Conservation (phyloP, 2,113 vertebrate species). For the Lycaon pictus region DNA sequence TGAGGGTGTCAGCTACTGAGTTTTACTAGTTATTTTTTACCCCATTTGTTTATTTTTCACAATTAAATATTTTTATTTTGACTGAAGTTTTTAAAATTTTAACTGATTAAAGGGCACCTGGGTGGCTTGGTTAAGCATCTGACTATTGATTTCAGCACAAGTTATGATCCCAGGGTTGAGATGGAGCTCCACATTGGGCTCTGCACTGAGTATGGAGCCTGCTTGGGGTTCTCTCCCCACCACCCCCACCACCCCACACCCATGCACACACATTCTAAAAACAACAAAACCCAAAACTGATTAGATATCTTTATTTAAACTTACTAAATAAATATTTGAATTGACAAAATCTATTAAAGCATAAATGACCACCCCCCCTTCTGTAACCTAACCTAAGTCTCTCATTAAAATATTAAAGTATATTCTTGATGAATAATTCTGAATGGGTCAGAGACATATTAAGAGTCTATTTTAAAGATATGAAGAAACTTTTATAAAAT, state of each 20-base stretch:
- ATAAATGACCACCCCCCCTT: neutral
- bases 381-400: neutral
- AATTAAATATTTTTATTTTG: constrained; percentile 52
- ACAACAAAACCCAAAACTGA: neutral
- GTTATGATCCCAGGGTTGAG: neutral
- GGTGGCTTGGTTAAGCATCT: neutral
- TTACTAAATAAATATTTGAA: constrained; percentile 38
- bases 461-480: constrained; percentile 22
- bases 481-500: constrained; percentile 6
- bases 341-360: neutral
- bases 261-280: neutral
- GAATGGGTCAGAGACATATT: neutral
- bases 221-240: neutral
- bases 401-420: neutral
- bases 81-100: neutral
- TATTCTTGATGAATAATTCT: constrained; percentile 8
- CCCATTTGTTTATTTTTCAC: neutral
- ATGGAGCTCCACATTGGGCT: neutral
- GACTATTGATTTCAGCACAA: neutral
- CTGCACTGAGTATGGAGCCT: neutral
- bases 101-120: neutral
- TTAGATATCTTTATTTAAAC: constrained; percentile 42
- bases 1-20: neutral
- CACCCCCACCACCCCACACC: neutral
- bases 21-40: neutral